phyloP scores from a whole-genome alignment of 2,888 invertebrate genomes.

The Artemia sp. region DNA sequence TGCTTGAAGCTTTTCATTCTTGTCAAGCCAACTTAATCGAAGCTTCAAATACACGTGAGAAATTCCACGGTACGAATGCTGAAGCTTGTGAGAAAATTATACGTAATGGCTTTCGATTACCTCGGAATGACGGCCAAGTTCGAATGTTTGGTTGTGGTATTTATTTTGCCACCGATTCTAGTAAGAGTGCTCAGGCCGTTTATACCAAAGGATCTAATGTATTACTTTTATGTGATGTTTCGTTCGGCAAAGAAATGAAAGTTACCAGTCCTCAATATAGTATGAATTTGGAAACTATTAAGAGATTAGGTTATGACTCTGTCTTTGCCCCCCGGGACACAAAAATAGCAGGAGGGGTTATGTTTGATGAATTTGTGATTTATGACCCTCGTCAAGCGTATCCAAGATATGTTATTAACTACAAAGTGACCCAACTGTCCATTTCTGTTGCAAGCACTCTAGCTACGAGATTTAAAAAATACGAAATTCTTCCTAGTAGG shows the following conservation, averaged over 20 bases:
- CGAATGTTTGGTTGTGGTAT: conserved; percentile 18
- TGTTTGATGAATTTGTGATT: conserved; percentile 19
- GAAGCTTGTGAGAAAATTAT: conserved; percentile 18
- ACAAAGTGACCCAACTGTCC: neutral
- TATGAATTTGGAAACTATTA: conserved; percentile 17
- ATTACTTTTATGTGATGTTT: conserved; percentile 19
- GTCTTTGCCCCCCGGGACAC: conserved; percentile 18
- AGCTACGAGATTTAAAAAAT: too few relatives aligned
- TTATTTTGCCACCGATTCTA: conserved; percentile 20
- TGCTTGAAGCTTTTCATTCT: too few relatives aligned
- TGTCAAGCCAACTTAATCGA: too few relatives aligned
- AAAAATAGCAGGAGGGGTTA: conserved; percentile 17
- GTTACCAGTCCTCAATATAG: neutral
- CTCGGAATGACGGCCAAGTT: neutral
- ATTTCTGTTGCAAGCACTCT: too few relatives aligned
- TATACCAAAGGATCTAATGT: conserved; percentile 20
- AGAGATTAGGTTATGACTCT: conserved; percentile 9
- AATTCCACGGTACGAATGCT: conserved; percentile 20
- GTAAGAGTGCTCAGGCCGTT: conserved; percentile 20
- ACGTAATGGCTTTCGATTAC: conserved; percentile 15
- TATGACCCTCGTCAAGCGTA: conserved; percentile 17
- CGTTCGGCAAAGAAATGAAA: neutral
- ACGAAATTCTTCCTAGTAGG: neutral
- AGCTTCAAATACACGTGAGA: neutral
- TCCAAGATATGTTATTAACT: conserved; percentile 17